phyloP scores from a whole-genome alignment of 2,888 invertebrate species.

The Mechanitis messenoides region DNA sequence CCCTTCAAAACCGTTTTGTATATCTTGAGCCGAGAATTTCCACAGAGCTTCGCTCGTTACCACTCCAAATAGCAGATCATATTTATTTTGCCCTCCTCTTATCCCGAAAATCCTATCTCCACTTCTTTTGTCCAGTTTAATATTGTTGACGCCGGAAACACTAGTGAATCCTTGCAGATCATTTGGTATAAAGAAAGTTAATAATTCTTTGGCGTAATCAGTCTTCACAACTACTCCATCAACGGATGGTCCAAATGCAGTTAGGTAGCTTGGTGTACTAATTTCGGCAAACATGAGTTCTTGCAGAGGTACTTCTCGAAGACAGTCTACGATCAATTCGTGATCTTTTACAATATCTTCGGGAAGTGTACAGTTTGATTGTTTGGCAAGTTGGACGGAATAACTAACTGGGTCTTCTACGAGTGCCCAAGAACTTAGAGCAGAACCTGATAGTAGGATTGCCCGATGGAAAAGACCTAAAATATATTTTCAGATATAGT shows the following conservation, averaged over 20 bases:
- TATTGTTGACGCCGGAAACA: conserved; percentile 75
- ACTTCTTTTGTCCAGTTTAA: conserved; percentile 78
- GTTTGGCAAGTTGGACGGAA: conserved; percentile 87
- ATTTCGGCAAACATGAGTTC: conserved; percentile 86
- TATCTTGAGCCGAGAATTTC: conserved; percentile 91
- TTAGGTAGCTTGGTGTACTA: conserved; percentile 86
- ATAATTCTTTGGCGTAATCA: conserved; percentile 87
- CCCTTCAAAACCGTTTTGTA: conserved; percentile 91
- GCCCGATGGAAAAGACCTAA: conserved; percentile 90
- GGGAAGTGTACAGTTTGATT: conserved; percentile 89
- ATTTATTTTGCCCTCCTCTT: conserved; percentile 79
- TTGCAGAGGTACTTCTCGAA: conserved; percentile 84
- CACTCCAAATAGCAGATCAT: conserved; percentile 93
- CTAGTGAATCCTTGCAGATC: conserved; percentile 80
- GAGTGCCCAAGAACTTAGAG: conserved; percentile 91
- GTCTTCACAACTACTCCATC: conserved; percentile 95
- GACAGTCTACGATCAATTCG: conserved; percentile 89
- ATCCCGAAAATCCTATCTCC: conserved; percentile 78
- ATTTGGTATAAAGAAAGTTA: conserved; percentile 82
- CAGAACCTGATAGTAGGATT: conserved; percentile 91
- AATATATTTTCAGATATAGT: conserved; percentile 15
- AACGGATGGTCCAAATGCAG: conserved; percentile 94
- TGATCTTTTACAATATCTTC: conserved; percentile 89
- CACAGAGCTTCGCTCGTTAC: conserved; percentile 94
- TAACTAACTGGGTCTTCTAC: conserved; percentile 91